Conservation (phyloP, 2,888 invertebrate species). For the Troilus luridus region DNA sequence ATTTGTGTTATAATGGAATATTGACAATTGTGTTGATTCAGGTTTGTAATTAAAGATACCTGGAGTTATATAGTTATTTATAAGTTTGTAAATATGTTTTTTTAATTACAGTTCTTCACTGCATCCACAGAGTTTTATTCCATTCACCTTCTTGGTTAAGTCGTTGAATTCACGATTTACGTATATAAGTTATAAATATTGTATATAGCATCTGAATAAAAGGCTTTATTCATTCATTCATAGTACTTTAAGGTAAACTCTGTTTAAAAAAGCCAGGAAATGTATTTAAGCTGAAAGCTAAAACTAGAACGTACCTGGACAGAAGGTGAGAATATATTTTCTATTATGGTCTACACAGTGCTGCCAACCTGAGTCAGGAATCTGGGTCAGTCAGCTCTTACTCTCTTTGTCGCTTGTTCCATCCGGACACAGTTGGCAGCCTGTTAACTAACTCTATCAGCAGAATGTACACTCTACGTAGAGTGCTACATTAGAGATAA, state of each 20-base stretch:
- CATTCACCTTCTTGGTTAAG: too few species aligned
- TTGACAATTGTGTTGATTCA: too few species aligned
- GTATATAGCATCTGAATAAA: too few species aligned
- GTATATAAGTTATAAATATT: too few species aligned
- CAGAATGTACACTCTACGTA: not conserved
- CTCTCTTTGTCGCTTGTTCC: not conserved
- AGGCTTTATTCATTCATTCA: too few species aligned
- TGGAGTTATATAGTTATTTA: too few species aligned
- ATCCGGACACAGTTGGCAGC: not conserved
- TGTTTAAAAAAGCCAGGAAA: not conserved
- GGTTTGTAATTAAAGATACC: too few species aligned
- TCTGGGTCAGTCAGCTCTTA: constrained; percentile 9
- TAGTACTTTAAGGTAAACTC: not conserved
- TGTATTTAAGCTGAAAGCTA: not conserved
- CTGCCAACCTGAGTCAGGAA: not conserved
- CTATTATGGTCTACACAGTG: constrained; percentile 12
- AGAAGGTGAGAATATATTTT: not conserved
- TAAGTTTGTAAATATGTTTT: too few species aligned
- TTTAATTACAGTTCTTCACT: too few species aligned
- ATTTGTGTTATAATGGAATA: too few species aligned
- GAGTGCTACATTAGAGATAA: constrained; percentile 33
- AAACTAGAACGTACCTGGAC: not conserved
- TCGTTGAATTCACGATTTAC: too few species aligned
- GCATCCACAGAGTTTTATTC: too few species aligned
- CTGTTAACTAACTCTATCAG: not conserved